Evolutionary conservation across 2,888 invertebrate species (phyloP).

Genomic region (Diarsia dahlii): DNA sequence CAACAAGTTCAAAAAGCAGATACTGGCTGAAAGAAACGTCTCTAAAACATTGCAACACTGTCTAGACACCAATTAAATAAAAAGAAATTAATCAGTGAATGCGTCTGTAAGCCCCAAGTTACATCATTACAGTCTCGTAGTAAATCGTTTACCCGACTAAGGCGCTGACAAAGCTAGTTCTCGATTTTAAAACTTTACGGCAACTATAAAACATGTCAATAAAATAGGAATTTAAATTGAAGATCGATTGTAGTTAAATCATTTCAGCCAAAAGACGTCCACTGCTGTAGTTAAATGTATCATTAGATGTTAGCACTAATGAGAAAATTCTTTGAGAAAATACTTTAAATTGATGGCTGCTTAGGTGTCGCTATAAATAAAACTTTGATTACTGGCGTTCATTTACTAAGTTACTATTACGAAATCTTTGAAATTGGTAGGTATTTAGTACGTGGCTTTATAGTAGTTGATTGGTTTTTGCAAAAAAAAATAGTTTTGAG

Average conservation of each 20-base stretch:
- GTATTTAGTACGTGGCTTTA: no score
- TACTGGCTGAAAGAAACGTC: not conserved
- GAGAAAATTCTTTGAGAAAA: constrained; percentile 20
- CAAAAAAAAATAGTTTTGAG: not conserved
- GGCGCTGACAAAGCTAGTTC: constrained; percentile 16
- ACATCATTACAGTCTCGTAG: constrained; percentile 8
- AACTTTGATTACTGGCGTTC: not conserved
- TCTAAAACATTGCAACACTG: constrained; percentile 8
- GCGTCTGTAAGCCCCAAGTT: constrained; percentile 10
- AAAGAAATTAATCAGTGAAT: constrained; percentile 39
- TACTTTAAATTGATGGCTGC: not conserved
- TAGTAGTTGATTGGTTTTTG: not conserved
- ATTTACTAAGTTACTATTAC: not conserved
- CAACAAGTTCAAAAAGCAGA: not conserved
- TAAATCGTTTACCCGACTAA: constrained; percentile 31
- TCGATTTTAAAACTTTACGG: constrained; percentile 29
- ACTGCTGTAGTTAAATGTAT: constrained; percentile 37
- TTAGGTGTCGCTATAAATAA: not conserved
- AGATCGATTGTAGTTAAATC: constrained; percentile 44
- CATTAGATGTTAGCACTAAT: constrained; percentile 22
- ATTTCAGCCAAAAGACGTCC: no score
- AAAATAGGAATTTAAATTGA: constrained; percentile 55
- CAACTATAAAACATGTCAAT: constrained; percentile 47
- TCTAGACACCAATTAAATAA: constrained; percentile 14
- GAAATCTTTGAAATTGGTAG: not conserved